phyloP scores from a whole-genome alignment of 2,888 invertebrate species.

The Apodemia hepburni region DNA sequence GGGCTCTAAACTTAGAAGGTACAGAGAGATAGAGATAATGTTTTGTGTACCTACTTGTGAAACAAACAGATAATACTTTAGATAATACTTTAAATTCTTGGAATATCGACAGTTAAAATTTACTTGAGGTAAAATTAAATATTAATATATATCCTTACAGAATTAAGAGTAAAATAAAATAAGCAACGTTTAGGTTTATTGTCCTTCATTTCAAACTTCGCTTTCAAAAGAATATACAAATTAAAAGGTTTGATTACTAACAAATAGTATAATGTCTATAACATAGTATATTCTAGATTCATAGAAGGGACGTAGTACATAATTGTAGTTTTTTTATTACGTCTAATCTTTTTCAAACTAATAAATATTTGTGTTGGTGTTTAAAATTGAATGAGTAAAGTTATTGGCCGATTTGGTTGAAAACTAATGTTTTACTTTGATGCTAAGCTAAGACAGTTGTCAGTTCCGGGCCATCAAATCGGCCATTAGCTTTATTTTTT shows the following conservation, averaged over 20 bases:
- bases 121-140: no score
- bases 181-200: no score
- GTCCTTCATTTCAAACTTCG: no score
- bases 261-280: not conserved
- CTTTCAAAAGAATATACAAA: no score
- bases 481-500: not conserved
- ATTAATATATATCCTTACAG: not conserved
- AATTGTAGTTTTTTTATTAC: not conserved
- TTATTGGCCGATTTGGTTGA: not conserved
- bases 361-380: slow-evolving; percentile 4
- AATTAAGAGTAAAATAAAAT: no score
- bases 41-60: no score
- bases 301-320: slow-evolving; percentile 1
- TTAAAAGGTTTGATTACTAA: slow-evolving; percentile 6
- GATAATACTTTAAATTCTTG: no score
- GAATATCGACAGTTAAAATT: no score
- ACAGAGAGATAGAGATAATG: no score
- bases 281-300: not conserved
- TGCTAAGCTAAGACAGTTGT: no score
- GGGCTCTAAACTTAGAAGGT: no score
- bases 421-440: not conserved
- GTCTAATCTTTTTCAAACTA: not conserved
- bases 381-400: not conserved
- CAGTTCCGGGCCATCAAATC: not conserved
- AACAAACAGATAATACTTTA: no score